These are phyloP conservation scores for Aphelocoma californica DNA, from an alignment of 2,797 vertebrate genomes.

Conservation along the genomic window DNA sequence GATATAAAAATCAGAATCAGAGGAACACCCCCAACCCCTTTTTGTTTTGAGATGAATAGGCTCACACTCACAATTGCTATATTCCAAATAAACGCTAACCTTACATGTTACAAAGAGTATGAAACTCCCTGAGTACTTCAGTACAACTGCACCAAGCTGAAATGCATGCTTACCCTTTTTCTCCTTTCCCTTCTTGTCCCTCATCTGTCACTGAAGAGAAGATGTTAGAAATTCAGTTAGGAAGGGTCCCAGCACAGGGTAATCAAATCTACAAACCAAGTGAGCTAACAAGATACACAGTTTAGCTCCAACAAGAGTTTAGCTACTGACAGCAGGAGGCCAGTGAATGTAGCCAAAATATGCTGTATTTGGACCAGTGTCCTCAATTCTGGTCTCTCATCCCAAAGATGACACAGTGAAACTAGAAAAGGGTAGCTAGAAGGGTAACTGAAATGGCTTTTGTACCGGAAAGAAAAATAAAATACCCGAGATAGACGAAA, in stretches of 20 bases:
- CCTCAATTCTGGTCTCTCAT: background rate
- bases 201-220: background rate
- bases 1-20: background rate
- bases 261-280: background rate
- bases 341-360: background rate
- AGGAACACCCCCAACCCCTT: background rate
- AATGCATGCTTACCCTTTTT: background rate
- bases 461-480: background rate
- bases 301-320: background rate
- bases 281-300: background rate
- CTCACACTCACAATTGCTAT: background rate
- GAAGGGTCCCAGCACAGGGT: background rate
- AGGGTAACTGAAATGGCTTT: background rate
- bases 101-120: background rate
- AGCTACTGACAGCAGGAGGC: background rate
- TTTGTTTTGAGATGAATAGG: background rate
- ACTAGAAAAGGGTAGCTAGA: background rate
- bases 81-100: background rate
- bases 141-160: background rate
- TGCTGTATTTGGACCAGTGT: background rate
- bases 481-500: background rate
- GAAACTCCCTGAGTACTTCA: background rate
- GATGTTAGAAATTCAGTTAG: background rate
- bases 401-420: background rate
- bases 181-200: background rate